Percentiles rank a stretch among this genome's conserved stretches.
phyloP scores from a whole-genome alignment of 2,888 invertebrate genomes.

The Anticlea derivata region DNA sequence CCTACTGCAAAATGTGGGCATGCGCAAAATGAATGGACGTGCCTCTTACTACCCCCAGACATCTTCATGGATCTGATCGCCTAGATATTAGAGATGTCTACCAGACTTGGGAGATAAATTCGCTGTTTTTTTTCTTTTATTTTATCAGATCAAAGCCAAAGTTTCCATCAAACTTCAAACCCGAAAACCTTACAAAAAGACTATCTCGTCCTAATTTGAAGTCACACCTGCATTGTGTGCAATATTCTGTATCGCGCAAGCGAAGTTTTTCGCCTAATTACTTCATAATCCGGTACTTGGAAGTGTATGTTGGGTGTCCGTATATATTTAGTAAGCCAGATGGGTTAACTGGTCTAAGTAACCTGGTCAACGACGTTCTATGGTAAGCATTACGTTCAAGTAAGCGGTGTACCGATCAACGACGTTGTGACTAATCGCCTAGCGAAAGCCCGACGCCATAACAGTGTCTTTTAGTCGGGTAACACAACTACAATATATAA shows the following conservation, averaged over 20 bases:
- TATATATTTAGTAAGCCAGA: constrained; percentile 52
- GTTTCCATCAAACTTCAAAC: no score
- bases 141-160: no score
- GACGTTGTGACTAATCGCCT: constrained; percentile 16
- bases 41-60: no score
- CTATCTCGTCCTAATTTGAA: not conserved
- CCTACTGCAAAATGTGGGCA: no score
- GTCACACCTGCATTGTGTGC: not conserved
- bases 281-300: constrained; percentile 1
- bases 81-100: no score
- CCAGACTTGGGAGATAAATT: no score
- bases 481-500: constrained; percentile 44
- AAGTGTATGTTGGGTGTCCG: constrained; percentile 40
- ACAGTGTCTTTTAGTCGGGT: constrained; percentile 27
- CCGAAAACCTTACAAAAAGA: constrained; percentile 5
- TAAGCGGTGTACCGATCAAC: constrained; percentile 29
- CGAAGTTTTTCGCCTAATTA: constrained; percentile 38
- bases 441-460: constrained; percentile 39
- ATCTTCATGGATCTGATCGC: no score
- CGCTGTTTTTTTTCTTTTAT: not conserved
- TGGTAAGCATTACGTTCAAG: constrained; percentile 34
- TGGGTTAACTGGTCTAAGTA: constrained; percentile 40
- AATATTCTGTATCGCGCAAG: constrained; percentile 45
- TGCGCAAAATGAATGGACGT: no score
- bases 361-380: constrained; percentile 28